Base-by-base conservation (phyloP, 2,797 vertebrate genomes). In the Thunnus albacares region DNA sequence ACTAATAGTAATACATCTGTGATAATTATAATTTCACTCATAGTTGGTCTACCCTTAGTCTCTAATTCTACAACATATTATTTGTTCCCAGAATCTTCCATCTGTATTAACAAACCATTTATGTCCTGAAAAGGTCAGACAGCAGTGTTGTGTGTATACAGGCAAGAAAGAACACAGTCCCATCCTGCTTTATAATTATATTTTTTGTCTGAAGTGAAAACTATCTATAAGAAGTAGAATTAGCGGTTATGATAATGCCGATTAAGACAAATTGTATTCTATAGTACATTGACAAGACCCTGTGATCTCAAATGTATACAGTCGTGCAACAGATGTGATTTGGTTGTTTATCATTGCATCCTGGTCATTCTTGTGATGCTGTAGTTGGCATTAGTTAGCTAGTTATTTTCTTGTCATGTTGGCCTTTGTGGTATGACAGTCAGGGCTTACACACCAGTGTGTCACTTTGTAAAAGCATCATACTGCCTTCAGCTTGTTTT, bases 401-500 rank as follows among this genome's bases (percentile, higher is more conserved):
- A 35, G 41, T 35, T 65, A 56, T 26, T 38, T 18, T 47, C 35
- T 28, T 5, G 2, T 52, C 18, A 55, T 55, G 43, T 35, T 63
- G 65, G 61, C 28, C 52, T 71, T 63, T 59, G 33, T 8, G 65
- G 13, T 28, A 2, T 71, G 56, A 61, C 30, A 73, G 38, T 22
- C 45, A 1, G 38, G n/a, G 12, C 30, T 75, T 11, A 24, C 55
- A 62, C 62, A 43, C 11, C 51, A 41, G 26, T 71, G 33, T 71
- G 8, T 62, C 56, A 58, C 65, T 84, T 59, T 57, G 18, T 65
- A 33, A 61, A 70, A 66, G 45, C 65, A 43, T 41, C 24, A 35
- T 1, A 9, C 38, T 35, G 52, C 51, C 61, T 77, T 77, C 26
- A 43, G 58, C 75, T 81, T 79, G 65, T 62, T 77, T 68, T 72